Evolutionary conservation across 2,888 invertebrate species (phyloP).

Genomic region (Achlya flavicornis): DNA sequence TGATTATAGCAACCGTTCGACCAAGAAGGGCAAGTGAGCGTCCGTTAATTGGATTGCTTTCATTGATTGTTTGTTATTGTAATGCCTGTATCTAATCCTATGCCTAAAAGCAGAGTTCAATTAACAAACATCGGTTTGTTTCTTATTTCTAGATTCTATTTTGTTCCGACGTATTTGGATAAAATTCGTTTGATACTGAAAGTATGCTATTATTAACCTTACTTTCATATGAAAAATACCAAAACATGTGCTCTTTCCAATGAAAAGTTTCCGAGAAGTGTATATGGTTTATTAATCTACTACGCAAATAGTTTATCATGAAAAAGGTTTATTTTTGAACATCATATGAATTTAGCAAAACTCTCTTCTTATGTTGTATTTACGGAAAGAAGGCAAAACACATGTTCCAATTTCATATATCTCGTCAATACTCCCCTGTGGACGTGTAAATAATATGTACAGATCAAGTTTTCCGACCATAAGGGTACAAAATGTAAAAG

Average conservation of each 20-base stretch:
- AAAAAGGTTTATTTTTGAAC: not conserved
- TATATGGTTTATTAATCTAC: too few species aligned
- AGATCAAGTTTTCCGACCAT: slow-evolving; percentile 49
- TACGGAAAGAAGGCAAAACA: slow-evolving; percentile 8
- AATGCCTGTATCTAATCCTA: slow-evolving; percentile 23
- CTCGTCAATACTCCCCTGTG: slow-evolving; percentile 16
- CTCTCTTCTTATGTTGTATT: not conserved
- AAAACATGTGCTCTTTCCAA: too few species aligned
- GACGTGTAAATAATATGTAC: slow-evolving; percentile 29
- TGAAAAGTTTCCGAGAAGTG: too few species aligned
- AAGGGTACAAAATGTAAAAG: slow-evolving; percentile 61
- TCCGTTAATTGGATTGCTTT: slow-evolving; percentile 69
- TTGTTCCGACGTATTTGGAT: not conserved
- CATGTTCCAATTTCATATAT: slow-evolving; percentile 24
- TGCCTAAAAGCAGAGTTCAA: slow-evolving; percentile 18
- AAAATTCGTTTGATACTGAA: not conserved
- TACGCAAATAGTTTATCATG: not conserved
- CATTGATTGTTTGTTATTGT: slow-evolving; percentile 61
- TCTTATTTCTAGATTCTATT: slow-evolving; percentile 15
- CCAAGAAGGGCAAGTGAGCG: slow-evolving; percentile 64
- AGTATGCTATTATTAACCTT: not conserved
- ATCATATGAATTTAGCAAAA: not conserved
- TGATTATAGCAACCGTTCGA: slow-evolving; percentile 66
- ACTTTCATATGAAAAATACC: too few species aligned
- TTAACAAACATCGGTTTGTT: slow-evolving; percentile 22